These are phyloP conservation scores for Montifringilla adamsi DNA, from an alignment of 2,113 vertebrate genomes.

Conservation along the genomic window DNA sequence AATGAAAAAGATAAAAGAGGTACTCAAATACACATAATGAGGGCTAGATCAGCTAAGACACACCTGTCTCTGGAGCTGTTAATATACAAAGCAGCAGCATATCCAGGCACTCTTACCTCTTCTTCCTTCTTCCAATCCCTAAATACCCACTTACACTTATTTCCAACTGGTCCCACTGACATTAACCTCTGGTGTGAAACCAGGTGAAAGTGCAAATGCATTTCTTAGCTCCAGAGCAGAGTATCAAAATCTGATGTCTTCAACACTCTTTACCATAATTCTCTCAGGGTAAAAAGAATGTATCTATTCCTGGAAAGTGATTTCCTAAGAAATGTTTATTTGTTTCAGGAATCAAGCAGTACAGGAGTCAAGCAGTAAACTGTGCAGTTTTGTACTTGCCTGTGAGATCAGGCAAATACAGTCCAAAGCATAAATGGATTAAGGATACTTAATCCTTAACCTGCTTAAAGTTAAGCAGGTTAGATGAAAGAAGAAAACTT, in stretches of 20 bases:
- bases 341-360: neutral
- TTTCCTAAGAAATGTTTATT: neutral
- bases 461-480: neutral
- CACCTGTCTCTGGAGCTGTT: neutral
- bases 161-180: neutral
- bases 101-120: neutral
- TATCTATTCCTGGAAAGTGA: neutral
- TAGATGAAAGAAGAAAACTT: neutral
- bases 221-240: neutral
- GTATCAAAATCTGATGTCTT: neutral
- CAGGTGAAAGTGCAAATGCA: rapidly evolving
- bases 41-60: neutral
- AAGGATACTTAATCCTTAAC: neutral
- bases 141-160: neutral
- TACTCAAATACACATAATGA: neutral
- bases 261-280: neutral
- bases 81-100: neutral
- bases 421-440: neutral
- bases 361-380: neutral
- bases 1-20: neutral
- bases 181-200: neutral
- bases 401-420: neutral
- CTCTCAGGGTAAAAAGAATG: neutral
- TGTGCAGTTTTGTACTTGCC: neutral
- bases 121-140: neutral